Evolutionary conservation across 2,797 vertebrate genomes (phyloP), one percentile per base, ranked within the genome.

Genomic region (Manis pentadactyla): DNA sequence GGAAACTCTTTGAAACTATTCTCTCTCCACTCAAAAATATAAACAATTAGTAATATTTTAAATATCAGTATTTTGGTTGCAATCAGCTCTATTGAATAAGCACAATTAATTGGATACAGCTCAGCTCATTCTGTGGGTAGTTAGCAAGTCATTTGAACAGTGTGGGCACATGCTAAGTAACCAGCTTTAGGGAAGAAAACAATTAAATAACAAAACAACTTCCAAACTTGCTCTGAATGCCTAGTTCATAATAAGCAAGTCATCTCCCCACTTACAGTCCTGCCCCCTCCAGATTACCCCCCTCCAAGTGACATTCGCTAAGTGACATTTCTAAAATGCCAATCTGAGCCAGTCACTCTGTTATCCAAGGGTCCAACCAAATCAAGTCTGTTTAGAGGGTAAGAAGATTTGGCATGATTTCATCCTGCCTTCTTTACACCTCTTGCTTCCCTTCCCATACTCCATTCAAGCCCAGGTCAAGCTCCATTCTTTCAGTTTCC

Each of bases 31-130:
- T 91, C 75, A 83, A 68, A 92, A 93, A 88, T 74, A 85, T 39
- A 95, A 96, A 91, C 74, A 96, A 94, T 93, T 79, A 97, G 73
- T 84, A 97, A 95, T 95, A 87, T 66, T 77, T 89, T 90, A 96
- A 97, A 95, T 93, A 82, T 87, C 93, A 94, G 21, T 79, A 34
- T 61, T 95, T 92, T 94, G 66, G 94, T 90, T 94, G 31, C 87
- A 94, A 77, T 94, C 96, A 97, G 31, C 23, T 27, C 85, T 63
- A 93, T 53, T 97, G 69, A 96, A 91, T 66, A 89, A 92, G 34
- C 46, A 84, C 49, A 71, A 89, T 94, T 97, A 97, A 96, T 71
- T 96, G 66, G 94, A 61, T 81, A 19, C 15, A 63, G 75, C 74
- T 94, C 93, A 89, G 29, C 34, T 91, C 7, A 53, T 85, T 93